phyloP scores from a whole-genome alignment of 2,113 vertebrate species.

The Caretta caretta region DNA sequence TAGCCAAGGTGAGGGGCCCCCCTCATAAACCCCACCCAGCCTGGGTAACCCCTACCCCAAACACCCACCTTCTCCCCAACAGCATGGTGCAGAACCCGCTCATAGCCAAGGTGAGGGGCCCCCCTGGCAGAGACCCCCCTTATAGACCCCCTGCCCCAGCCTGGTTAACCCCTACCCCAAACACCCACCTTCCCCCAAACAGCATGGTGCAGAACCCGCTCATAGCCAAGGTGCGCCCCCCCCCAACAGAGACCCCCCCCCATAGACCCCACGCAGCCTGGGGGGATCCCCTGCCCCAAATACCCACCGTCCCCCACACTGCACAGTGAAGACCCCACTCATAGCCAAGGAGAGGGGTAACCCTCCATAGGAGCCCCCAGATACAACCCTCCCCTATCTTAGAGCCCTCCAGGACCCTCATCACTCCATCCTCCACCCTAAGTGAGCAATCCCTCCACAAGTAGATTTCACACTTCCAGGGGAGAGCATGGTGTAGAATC shows the following conservation, averaged over 20 bases:
- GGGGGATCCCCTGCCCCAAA: not conserved
- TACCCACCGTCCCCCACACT: not conserved
- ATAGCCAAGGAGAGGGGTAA: not conserved
- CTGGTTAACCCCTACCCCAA: too few relatives aligned
- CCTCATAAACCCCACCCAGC: too few relatives aligned
- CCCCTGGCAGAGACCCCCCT: too few relatives aligned
- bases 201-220: too few relatives aligned
- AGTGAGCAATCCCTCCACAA: not conserved
- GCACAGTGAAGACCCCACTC: not conserved
- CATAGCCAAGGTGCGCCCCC: too few relatives aligned
- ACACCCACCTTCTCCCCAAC: too few relatives aligned
- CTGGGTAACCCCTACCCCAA: too few relatives aligned
- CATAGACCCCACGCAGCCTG: too few relatives aligned
- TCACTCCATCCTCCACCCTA: not conserved
- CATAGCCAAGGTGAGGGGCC: not conserved
- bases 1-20: constrained; percentile 88
- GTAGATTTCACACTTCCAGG: not conserved
- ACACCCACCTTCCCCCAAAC: too few relatives aligned
- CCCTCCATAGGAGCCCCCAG: not conserved
- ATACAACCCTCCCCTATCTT: not conserved
- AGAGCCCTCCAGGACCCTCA: not conserved
- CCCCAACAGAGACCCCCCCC: too few relatives aligned
- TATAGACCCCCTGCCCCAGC: too few relatives aligned
- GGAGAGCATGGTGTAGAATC: not conserved
- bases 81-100: not conserved